Conservation (phyloP, 2,113 vertebrate genomes). For the Struthio camelus region DNA sequence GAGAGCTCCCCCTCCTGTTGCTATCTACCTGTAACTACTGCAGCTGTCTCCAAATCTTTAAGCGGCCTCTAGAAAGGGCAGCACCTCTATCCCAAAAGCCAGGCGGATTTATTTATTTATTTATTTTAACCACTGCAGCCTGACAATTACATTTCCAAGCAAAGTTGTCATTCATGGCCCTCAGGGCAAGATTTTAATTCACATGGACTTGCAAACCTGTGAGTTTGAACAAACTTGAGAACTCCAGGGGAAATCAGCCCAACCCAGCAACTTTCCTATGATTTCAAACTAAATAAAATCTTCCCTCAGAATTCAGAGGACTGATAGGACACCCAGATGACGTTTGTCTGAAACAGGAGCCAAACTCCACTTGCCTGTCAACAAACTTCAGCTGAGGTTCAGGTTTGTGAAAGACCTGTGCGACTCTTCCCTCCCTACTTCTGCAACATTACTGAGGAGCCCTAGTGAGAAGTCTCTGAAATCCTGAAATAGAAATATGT, state of each 20-base stretch:
- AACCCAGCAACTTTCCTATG: not conserved
- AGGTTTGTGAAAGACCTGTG: not conserved
- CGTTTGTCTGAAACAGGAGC: not conserved
- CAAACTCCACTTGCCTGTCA: not conserved
- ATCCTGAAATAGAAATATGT: not conserved
- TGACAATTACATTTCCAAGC: conserved; percentile 16
- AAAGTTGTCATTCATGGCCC: conserved; percentile 8
- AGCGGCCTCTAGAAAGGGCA: not conserved
- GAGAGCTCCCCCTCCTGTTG: conserved; percentile 50
- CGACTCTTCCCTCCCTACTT: not conserved
- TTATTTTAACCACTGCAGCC: not conserved
- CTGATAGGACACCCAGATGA: not conserved
- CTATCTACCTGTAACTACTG: not conserved
- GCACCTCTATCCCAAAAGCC: not conserved
- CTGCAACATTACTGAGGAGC: not conserved
- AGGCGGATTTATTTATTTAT: not conserved
- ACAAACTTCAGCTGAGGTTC: not conserved
- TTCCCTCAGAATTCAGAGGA: not conserved
- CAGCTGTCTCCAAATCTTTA: not conserved
- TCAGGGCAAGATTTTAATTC: conserved; percentile 26
- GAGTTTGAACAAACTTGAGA: not conserved
- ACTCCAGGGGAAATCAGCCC: not conserved
- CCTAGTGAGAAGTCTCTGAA: not conserved
- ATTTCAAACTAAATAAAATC: not conserved
- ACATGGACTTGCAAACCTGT: not conserved